Base-by-base conservation (phyloP, 2,113 vertebrate species). In the Copsychus sechellarum region DNA sequence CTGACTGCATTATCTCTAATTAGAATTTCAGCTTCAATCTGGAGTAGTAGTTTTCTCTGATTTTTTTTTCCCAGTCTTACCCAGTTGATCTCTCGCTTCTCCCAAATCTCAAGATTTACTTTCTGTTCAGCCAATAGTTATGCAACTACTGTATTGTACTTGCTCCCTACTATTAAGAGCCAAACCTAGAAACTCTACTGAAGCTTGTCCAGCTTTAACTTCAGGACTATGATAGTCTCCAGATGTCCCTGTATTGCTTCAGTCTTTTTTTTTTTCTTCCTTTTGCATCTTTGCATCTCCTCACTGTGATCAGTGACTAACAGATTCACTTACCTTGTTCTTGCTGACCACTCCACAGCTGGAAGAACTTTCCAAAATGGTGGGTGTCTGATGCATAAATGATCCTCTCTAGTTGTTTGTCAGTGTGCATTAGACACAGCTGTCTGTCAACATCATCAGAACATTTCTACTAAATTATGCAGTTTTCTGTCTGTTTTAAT, bases 1-100 rank as follows among this genome's bases (percentile, higher is more conserved):
- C 81, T 70, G 82, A 50, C 58, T 95, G 20, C 66, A 23, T 92
- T 96, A 77, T 91, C 70, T 93, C 89, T 97, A 95, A 95, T 96
- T 97, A 97, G 43, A 61, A 57, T 97, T 97, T 97, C 82, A 87
- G 4, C 79, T 97, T 96, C 86, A 96, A 42, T 28, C 25, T 64
- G 26, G 54, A 76, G 36, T 64, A 90, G 38, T 93, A 95, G 95
- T 97, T 96, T 95, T 92, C 77, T 95, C 42, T 67, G 71, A 38
- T 88, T 94, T 61, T 36, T 61, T 36, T 73, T 73, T 33, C 26
- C 48, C 20, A 61, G 71, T 53, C 88, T 93, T 95, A 90, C 56
- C 57, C 24, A 25, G 51, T n/a, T 45, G 34, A 88, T 88, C 34
- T 97, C 73, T 93, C 58, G 85, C 60, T 97, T 97, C 81, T 94